A percentile compares a stretch with the other conserved stretches of the same genome.
These are phyloP conservation scores for Drosophila diplacantha DNA, from an alignment of 2,888 invertebrate genomes.

Conservation along the genomic window DNA sequence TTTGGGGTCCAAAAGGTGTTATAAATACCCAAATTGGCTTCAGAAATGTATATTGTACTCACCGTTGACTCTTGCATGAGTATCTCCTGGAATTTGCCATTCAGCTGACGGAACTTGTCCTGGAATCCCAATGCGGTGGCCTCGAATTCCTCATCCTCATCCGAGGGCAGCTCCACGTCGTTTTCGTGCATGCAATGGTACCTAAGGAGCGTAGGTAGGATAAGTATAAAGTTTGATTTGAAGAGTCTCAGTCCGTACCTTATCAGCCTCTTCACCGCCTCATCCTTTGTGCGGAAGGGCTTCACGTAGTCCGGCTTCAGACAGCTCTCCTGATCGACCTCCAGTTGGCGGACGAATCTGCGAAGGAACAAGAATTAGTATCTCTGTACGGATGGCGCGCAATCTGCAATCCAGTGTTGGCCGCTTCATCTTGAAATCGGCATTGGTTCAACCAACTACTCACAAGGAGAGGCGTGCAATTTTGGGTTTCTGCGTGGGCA, in stretches of 20 bases:
- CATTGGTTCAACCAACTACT: slow-evolving; percentile 78
- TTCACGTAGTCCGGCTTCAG: slow-evolving; percentile 85
- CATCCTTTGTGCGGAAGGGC: slow-evolving; percentile 84
- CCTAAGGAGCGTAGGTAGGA: slow-evolving; percentile 53
- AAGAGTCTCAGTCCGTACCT: slow-evolving; percentile 69
- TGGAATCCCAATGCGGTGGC: slow-evolving; percentile 83
- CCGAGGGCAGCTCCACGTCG: slow-evolving; percentile 81
- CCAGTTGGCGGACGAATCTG: slow-evolving; percentile 86
- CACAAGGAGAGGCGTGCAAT: slow-evolving; percentile 78
- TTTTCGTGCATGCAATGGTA: slow-evolving; percentile 86
- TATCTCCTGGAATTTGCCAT: slow-evolving; percentile 85
- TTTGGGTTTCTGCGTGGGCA: slow-evolving; percentile 76
- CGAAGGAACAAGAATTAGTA: slow-evolving; percentile 42
- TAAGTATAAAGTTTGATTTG: background rate
- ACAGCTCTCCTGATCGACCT: slow-evolving; percentile 86
- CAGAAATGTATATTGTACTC: slow-evolving; percentile 62
- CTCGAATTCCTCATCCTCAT: slow-evolving; percentile 85
- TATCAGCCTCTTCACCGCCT: slow-evolving; percentile 86
- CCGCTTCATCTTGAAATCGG: slow-evolving; percentile 60
- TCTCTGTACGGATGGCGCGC: background rate
- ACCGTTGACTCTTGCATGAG: slow-evolving; percentile 89
- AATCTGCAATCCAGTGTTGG: slow-evolving; percentile 46
- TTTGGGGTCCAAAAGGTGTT: background rate
- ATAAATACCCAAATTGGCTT: background rate
- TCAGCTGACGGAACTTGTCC: slow-evolving; percentile 84